phyloP scores from a whole-genome alignment of 2,113 vertebrate species.

The Macaca nemestrina region DNA sequence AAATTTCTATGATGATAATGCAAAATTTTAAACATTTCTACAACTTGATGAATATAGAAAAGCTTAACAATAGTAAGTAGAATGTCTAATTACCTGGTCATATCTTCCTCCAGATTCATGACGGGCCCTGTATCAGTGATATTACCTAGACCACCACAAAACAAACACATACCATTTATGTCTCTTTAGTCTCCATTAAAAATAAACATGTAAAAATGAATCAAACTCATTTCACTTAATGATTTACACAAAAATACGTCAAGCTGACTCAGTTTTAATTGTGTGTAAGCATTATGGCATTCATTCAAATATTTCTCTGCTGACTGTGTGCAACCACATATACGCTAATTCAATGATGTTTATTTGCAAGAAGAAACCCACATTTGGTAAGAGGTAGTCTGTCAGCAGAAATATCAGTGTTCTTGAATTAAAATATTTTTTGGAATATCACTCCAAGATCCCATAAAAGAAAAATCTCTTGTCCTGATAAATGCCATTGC shows the following conservation, averaged over 20 bases:
- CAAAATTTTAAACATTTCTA: conserved; percentile 16
- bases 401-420: neutral
- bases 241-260: neutral
- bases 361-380: neutral
- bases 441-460: neutral
- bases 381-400: neutral
- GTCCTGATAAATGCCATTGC: neutral
- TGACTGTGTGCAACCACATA: neutral
- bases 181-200: conserved; percentile 21
- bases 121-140: rapidly evolving
- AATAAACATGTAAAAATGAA: conserved; percentile 13
- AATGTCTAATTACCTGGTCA: conserved; percentile 83
- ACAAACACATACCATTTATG: conserved; percentile 17
- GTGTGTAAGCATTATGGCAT: neutral
- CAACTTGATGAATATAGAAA: neutral
- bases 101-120: conserved; percentile 60
- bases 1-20: neutral
- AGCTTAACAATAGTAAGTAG: conserved; percentile 28
- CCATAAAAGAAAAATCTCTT: neutral
- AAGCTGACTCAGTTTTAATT: neutral
- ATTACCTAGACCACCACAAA: neutral
- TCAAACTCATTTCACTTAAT: conserved; percentile 5
- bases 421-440: neutral
- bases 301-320: neutral
- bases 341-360: neutral